Evolutionary conservation across 2,797 vertebrate genomes (phyloP), one percentile per base, ranked within the genome.

Genomic region (Enoplosus armatus): DNA sequence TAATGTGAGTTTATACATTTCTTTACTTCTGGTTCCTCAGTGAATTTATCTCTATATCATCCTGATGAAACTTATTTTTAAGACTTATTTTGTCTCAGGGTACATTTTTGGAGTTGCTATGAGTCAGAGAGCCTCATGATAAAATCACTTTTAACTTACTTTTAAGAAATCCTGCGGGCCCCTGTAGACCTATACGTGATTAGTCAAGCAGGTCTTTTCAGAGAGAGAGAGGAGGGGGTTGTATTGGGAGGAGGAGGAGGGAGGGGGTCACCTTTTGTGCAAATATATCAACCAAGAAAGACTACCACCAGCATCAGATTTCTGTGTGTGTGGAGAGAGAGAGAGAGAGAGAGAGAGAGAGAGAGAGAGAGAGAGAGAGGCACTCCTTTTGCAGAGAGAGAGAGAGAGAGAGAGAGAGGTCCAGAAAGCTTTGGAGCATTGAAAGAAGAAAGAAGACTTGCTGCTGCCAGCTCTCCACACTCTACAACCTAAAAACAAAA

Each of bases 231-330:
- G 77, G 66, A 0, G 18, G 72, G 77, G 72, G 75, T 1, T 73
- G 78, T 31, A 50, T 66, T 43, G 41, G 75, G 56, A 35, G 74
- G 80, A 60, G 77, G 65, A 33, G 26, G 5, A 3, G 64, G 9
- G 29, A 39, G 90, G 85, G 93, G 93, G 92, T 93, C 92, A 96
- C 94, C 95, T 95, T 95, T 95, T 95, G 95, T 95, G 94, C 92
- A 94, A 94, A 95, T 95, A 95, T 94, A 95, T 95, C 94, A 95
- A 91, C 90, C 93, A 92, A 91, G 91, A 91, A 20, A 89, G 90
- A 90, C 91, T 92, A 92, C 92, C 90, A 92, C 71, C 89, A 90
- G 94, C 94, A 92, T 96, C 95, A 95, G 91, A 95, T 96, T 95
- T 94, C 95, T 90, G 50, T 66, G 87, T 61, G 82, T 53, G 69